Base-by-base conservation (phyloP, 2,113 vertebrate genomes). In the Psephotus haematonotus region DNA sequence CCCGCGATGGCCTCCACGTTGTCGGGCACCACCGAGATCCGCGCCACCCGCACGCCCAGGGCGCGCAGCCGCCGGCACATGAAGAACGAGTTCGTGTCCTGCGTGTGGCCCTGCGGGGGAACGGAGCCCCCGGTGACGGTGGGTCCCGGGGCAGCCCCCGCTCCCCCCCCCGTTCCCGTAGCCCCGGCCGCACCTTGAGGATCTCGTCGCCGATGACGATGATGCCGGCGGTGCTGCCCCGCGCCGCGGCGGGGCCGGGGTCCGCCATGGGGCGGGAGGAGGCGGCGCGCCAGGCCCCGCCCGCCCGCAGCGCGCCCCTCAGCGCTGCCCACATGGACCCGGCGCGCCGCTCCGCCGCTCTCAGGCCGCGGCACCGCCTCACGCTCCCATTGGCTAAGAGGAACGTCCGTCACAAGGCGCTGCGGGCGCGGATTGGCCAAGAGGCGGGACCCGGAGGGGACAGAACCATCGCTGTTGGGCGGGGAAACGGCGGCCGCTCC, bases 131-230 rank as follows among this genome's bases (percentile, higher is more conserved):
- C 22, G 17, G 11, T 86, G 12, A 22, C 7, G 19, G 24, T 4
- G 23, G 8, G 33, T 9, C 9, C 29, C 19, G 17, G 18, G 31
- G 11, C 31, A 4, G 11, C 18, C 53, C 53, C 53, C 31, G 5
- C 17, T 29, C 29, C 28, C 28, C 27, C 52, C 52, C 37, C 37
- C 37, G 37, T 9, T n/a, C n/a, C 29, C 53, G 29, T 29, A 19
- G 29, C 18, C 35, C 31, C 43, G 4, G 11, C 53, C 92, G 63
- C 94, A 99, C 99, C 99, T 99, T 99, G 53, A 99, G 98, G 90
- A 99, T 99, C 97, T 99, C 99, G 91, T 99, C 99, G 68, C 99
- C 99, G 33, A 99, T 98, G 85, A 99, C 97, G 94, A 99, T 98
- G 95, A 99, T 99, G 44, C 99, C 99, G 5, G 99, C 99, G 9